Percentiles rank a stretch among this genome's conserved stretches.
phyloP scores from a whole-genome alignment of 2,888 invertebrate genomes.

The Lamellibrachia satsuma region DNA sequence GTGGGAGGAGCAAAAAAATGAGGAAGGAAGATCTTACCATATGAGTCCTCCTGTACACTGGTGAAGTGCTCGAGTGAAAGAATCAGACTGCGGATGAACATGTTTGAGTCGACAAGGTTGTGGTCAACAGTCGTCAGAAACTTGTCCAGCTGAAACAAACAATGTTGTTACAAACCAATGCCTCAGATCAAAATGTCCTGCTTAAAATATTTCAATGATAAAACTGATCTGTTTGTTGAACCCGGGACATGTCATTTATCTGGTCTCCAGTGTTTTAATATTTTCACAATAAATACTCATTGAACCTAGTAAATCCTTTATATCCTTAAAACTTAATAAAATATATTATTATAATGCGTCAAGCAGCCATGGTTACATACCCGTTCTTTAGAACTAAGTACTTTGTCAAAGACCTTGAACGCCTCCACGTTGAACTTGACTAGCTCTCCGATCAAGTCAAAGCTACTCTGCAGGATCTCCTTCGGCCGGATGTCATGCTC shows the following conservation, averaged over 20 bases:
- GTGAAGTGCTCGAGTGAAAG: slow-evolving; percentile 63
- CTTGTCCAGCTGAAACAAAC: slow-evolving; percentile 57
- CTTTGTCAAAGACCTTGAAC: slow-evolving; percentile 63
- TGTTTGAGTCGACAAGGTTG: slow-evolving; percentile 67
- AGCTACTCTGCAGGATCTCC: slow-evolving; percentile 66
- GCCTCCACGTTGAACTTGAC: slow-evolving; percentile 67
- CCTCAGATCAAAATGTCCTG: background rate
- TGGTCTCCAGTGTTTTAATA: too few relatives aligned
- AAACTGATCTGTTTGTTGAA: background rate
- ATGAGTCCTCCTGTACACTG: background rate
- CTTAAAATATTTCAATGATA: background rate
- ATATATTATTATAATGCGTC: too few relatives aligned
- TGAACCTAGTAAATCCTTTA: too few relatives aligned
- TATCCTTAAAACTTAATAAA: too few relatives aligned
- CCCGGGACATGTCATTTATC: too few relatives aligned
- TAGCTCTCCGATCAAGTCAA: slow-evolving; percentile 67
- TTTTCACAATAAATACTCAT: too few relatives aligned
- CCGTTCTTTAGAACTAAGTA: slow-evolving; percentile 54
- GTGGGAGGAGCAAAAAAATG: background rate
- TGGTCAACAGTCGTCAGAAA: slow-evolving; percentile 60
- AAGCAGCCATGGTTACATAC: background rate
- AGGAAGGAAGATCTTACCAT: background rate
- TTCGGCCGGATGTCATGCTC: slow-evolving; percentile 63
- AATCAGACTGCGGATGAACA: slow-evolving; percentile 67
- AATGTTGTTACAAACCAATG: background rate